Evolutionary conservation across 2,888 invertebrate genomes (phyloP), one percentile per base, ranked within the genome.

Genomic region (Scaptomyza parva): DNA sequence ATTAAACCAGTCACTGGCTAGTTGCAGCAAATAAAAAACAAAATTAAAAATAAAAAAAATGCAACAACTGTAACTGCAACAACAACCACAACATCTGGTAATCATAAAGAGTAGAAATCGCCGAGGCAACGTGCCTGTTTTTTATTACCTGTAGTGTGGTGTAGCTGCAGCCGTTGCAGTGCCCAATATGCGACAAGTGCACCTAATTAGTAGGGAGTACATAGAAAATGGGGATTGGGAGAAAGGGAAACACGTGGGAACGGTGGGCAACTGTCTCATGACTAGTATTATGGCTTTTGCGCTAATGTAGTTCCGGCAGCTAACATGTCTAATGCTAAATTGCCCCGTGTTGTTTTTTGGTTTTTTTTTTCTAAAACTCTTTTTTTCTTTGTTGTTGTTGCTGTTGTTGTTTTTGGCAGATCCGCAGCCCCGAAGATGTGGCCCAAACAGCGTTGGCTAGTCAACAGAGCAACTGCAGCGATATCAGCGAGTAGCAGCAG

Each of bases 1-100:
- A 89, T 89, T 89, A 89, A 89, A 88, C 88, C 88, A 89, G 89
- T 87, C 89, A 89, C 75, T 88, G 84, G 71, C 61, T 84, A 77
- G 45, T 52, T 62, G 44, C 74, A 70, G 41, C 47, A 30, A 44
- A 57, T 48, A 65, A 57, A 72, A 63, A 70, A 52, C n/a, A n/a
- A n/a, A n/a, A n/a, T n/a, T n/a, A n/a, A 57, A 70, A 67, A 64
- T 70, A 53, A 40, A 55, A 47, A 64, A 58, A 53, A 45, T 52
- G 60, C 69, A 75, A 55, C 72, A 75, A 50, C 65, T 40, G 37
- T 59, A 63, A 71, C 53, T 71, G 41, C 63, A 75, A 66, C 73
- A 70, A 43, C 64, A 59, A 17, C 65, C 47, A 26, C 69, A 64
- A 60, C 64, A 62, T 55, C 69, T 61, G 76, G 68, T 64, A 81